Conservation (phyloP, 2,888 invertebrate genomes). For the Cetonia aurata region DNA sequence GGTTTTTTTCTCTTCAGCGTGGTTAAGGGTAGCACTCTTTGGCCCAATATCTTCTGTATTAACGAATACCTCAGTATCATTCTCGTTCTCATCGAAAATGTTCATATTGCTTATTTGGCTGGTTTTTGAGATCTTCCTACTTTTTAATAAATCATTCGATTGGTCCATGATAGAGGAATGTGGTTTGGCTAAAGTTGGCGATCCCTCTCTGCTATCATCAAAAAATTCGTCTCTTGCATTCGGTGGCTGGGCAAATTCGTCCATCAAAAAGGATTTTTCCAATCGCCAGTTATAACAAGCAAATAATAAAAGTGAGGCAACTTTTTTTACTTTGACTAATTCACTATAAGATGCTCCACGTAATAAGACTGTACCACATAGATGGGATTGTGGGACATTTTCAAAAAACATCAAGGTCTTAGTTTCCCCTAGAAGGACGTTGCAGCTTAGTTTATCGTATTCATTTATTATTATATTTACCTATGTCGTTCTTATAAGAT, state of each 20-base stretch:
- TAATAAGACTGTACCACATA: slow-evolving; percentile 89
- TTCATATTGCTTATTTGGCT: slow-evolving; percentile 42
- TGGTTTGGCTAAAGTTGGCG: slow-evolving; percentile 53
- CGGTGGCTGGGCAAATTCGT: slow-evolving; percentile 85
- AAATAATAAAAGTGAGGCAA: slow-evolving; percentile 84
- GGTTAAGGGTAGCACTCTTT: slow-evolving; percentile 15
- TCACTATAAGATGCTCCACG: slow-evolving; percentile 83
- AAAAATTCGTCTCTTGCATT: slow-evolving; percentile 68
- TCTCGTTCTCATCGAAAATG: slow-evolving; percentile 49
- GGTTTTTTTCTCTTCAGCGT: slow-evolving; percentile 59
- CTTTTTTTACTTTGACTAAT: slow-evolving; percentile 84
- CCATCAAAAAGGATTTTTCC: slow-evolving; percentile 91
- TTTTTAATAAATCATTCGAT: slow-evolving; percentile 30
- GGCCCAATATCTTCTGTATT: slow-evolving; percentile 44
- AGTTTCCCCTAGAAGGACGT: slow-evolving; percentile 68
- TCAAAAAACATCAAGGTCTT: slow-evolving; percentile 96
- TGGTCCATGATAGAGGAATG: slow-evolving; percentile 41
- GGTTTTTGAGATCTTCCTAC: slow-evolving; percentile 40
- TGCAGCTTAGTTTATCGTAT: slow-evolving; percentile 8
- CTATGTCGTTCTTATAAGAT: slow-evolving; percentile 68
- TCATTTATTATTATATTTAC: slow-evolving; percentile 56
- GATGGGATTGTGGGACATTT: slow-evolving; percentile 84
- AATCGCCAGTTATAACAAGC: slow-evolving; percentile 92
- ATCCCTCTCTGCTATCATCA: slow-evolving; percentile 64
- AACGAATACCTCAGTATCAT: slow-evolving; percentile 52